Percentiles rank a stretch among this genome's conserved stretches.
These are phyloP conservation scores for Oncorhynchus keta DNA, from an alignment of 2,113 vertebrate species.

Conservation along the genomic window DNA sequence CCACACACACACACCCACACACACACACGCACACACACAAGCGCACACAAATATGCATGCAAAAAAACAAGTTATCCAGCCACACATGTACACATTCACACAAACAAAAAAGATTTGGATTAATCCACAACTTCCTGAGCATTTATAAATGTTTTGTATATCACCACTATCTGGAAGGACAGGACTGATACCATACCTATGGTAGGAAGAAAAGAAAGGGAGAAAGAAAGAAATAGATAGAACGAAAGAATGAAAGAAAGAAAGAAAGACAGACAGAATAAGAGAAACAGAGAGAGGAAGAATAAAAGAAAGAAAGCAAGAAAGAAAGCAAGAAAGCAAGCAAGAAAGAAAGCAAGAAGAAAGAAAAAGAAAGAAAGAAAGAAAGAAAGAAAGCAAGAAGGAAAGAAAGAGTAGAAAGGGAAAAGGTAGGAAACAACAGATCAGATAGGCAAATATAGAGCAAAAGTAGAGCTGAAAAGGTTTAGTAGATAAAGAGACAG, in stretches of 20 bases:
- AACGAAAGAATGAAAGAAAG: neutral
- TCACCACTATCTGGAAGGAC: neutral
- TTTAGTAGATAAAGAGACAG: neutral
- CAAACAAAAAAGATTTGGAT: neutral
- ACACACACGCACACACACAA: slow-evolving; percentile 23
- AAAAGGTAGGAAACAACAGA: no score
- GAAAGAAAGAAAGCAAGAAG: neutral
- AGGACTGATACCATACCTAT: neutral
- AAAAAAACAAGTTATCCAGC: neutral
- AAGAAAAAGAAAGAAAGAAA: no score
- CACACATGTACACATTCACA: neutral
- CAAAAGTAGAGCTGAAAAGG: neutral
- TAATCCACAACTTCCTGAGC: neutral
- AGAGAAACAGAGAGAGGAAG: neutral
- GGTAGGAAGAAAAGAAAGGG: neutral
- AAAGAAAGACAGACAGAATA: neutral
- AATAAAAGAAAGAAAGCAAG: neutral
- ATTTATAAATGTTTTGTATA: neutral
- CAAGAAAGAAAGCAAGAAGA: slow-evolving; percentile 10
- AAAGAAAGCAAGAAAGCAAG: neutral
- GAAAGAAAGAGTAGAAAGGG: no score
- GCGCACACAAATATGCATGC: neutral
- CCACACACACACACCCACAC: neutral
- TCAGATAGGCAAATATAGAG: neutral
- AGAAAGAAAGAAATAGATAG: neutral